Conservation (phyloP, 1,140 invertebrate species). For the Gryon sp. region DNA sequence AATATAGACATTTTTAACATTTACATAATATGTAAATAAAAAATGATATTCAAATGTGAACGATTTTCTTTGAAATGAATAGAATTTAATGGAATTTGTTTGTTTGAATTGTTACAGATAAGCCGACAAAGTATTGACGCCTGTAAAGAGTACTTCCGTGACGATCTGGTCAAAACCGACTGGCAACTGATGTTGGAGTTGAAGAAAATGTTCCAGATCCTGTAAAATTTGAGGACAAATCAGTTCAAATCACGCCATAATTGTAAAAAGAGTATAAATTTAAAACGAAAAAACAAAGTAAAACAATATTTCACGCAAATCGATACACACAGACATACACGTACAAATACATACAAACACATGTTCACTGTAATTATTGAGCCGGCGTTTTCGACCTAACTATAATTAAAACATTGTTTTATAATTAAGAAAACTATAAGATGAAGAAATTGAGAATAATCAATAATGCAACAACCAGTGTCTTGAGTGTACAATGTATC, state of each 20-base stretch:
- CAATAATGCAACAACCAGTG: constrained; percentile 1
- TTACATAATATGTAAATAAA: not conserved
- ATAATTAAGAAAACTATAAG: constrained; percentile 11
- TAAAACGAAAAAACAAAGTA: constrained; percentile 26
- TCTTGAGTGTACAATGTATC: constrained; percentile 12
- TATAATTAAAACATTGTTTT: too few relatives aligned
- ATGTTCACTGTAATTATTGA: constrained; percentile 42
- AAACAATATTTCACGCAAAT: constrained; percentile 44
- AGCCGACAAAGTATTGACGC: constrained; percentile 98
- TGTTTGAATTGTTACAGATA: constrained; percentile 87
- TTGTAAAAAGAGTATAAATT: constrained; percentile 50
- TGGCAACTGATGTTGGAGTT: constrained; percentile 99
- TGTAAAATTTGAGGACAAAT: constrained; percentile 82
- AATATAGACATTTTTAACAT: too few relatives aligned
- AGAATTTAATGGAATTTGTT: constrained; percentile 29
- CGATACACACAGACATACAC: constrained; percentile 1
- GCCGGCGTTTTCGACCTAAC: constrained; percentile 20
- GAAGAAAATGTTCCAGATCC: constrained; percentile 98
- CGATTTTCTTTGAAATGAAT: too few relatives aligned
- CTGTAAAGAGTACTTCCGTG: constrained; percentile 99
- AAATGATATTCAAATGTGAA: not conserved
- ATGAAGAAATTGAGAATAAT: constrained; percentile 8
- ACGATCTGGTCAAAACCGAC: constrained; percentile 96
- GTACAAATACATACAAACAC: not conserved
- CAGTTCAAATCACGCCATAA: not conserved